Conservation (phyloP, 2,113 vertebrate species). For the Barnardius zonarius region DNA sequence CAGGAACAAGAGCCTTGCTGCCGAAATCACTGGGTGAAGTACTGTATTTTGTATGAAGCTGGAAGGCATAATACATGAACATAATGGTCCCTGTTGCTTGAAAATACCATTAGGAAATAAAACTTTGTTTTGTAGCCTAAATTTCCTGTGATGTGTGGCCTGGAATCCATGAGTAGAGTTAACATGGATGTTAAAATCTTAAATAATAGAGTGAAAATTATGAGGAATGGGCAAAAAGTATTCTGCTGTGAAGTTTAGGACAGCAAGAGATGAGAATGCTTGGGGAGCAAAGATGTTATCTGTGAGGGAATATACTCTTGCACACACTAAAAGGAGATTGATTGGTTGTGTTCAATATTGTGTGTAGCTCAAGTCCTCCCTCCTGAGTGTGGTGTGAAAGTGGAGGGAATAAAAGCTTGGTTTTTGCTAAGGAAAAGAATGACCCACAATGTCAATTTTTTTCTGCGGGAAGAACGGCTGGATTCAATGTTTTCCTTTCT, state of each 20-base stretch:
- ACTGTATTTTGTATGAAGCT: neutral
- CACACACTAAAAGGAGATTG: neutral
- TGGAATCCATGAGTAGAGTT: neutral
- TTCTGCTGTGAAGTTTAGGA: neutral
- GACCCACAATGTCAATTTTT: neutral
- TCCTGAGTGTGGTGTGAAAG: neutral
- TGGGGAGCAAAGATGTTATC: neutral
- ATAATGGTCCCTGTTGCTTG: neutral
- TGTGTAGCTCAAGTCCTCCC: neutral
- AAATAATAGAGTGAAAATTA: neutral
- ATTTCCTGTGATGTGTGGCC: neutral
- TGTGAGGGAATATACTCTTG: neutral
- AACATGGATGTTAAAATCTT: neutral
- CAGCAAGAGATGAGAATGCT: neutral
- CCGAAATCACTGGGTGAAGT: neutral
- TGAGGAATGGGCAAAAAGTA: neutral
- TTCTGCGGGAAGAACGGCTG: neutral
- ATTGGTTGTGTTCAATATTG: neutral
- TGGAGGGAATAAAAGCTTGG: constrained; percentile 29
- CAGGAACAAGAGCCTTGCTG: neutral
- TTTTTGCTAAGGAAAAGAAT: constrained; percentile 39
- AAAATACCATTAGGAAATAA: neutral
- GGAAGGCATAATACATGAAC: neutral
- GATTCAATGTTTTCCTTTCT: constrained; percentile 41
- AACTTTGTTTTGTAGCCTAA: neutral